Conservation (phyloP, 2,888 invertebrate genomes). For the Meandrusa payeni region DNA sequence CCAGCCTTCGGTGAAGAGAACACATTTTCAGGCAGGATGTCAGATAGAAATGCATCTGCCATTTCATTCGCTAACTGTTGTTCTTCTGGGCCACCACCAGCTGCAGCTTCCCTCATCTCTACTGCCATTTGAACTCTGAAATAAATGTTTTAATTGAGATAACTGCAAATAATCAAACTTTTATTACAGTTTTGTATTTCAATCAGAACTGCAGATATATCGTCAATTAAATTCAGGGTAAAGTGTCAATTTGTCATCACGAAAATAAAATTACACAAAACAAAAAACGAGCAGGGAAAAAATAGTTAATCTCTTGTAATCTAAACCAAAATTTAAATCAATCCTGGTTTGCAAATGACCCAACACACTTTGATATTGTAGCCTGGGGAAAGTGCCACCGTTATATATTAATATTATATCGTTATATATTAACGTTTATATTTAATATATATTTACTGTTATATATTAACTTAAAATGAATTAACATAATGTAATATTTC, state of each 20-base stretch:
- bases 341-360: too few relatives aligned
- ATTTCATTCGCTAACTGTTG: conserved; percentile 97
- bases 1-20: conserved; percentile 99
- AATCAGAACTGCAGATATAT: conserved; percentile 74
- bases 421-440: too few relatives aligned
- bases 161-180: background rate
- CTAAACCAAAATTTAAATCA: too few relatives aligned
- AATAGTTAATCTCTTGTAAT: too few relatives aligned
- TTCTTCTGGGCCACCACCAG: conserved; percentile 91
- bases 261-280: too few relatives aligned
- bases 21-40: conserved; percentile 94
- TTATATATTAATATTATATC: too few relatives aligned
- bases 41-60: conserved; percentile 97
- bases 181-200: conserved; percentile 13
- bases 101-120: conserved; percentile 97
- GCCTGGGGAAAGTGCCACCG: too few relatives aligned
- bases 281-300: too few relatives aligned
- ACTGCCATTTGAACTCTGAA: conserved; percentile 96
- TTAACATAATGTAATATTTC: too few relatives aligned
- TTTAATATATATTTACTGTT: too few relatives aligned
- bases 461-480: too few relatives aligned
- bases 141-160: conserved; percentile 4
- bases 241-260: conserved; percentile 70
- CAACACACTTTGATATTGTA: too few relatives aligned
- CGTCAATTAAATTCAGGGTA: conserved; percentile 58